These are phyloP conservation scores for Lepus oiostolus DNA, from an alignment of 2,797 vertebrate species.

Conservation along the genomic window DNA sequence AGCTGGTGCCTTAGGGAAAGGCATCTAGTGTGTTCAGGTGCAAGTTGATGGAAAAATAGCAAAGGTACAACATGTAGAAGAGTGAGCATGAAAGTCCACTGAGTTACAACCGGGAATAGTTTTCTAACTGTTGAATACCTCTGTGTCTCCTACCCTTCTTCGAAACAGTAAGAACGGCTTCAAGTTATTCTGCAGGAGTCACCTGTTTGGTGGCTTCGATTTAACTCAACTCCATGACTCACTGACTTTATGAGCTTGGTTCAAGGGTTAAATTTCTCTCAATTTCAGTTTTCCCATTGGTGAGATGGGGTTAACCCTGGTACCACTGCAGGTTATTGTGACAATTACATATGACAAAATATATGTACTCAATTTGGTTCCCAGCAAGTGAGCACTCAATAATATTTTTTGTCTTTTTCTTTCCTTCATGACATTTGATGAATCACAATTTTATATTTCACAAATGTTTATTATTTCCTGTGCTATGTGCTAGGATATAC, in stretches of 20 bases:
- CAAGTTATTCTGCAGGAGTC: background rate
- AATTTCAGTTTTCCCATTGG: background rate
- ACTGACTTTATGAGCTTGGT: background rate
- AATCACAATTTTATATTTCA: slow-evolving; percentile 51
- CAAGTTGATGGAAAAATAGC: background rate
- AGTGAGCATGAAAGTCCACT: background rate
- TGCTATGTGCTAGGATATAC: background rate
- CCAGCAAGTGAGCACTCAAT: background rate
- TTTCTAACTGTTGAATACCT: background rate
- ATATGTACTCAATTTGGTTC: background rate
- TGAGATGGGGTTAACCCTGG: background rate
- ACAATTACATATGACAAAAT: background rate
- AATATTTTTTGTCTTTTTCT: background rate
- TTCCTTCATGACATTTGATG: background rate
- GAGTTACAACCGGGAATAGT: background rate
- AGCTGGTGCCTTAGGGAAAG: background rate
- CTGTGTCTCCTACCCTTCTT: background rate
- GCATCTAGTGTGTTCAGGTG: background rate
- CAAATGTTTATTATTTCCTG: slow-evolving; percentile 47
- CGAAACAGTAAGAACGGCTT: background rate
- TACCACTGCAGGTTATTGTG: background rate
- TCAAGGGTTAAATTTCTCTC: slow-evolving; percentile 20
- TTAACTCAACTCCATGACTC: background rate
- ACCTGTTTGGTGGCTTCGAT: background rate
- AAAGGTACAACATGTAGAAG: background rate